These are phyloP conservation scores for Connochaetes taurinus DNA, from an alignment of 2,113 vertebrate genomes.

Conservation along the genomic window DNA sequence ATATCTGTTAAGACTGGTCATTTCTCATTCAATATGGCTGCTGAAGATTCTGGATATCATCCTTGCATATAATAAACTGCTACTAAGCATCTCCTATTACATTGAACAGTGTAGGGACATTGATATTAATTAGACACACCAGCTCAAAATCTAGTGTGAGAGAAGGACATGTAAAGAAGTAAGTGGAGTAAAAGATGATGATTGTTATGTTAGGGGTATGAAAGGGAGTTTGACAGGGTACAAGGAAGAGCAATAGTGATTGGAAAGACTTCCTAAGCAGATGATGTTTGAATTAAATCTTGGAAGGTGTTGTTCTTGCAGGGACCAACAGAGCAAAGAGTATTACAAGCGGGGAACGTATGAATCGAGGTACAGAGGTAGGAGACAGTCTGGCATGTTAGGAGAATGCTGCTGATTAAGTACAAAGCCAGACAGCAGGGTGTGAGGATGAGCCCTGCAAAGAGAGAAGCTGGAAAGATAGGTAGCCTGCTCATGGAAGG, in stretches of 20 bases:
- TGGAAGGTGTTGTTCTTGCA: not conserved
- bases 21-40: not conserved
- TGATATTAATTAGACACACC: not conserved
- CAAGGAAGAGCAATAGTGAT: not conserved
- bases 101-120: not conserved
- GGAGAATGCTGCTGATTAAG: not conserved
- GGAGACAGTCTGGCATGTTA: not conserved
- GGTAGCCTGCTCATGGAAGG: not conserved
- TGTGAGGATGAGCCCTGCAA: not conserved
- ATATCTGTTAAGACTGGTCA: not conserved
- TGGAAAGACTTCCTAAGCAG: not conserved
- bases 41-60: not conserved
- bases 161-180: constrained; percentile 6
- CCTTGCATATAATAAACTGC: not conserved
- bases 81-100: not conserved
- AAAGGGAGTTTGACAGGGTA: not conserved
- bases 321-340: not conserved
- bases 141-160: not conserved
- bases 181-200: not conserved
- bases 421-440: not conserved
- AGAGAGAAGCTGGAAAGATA: not conserved
- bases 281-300: not conserved
- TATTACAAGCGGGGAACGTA: not conserved
- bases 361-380: not conserved
- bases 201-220: not conserved